These are phyloP conservation scores for Aspidoscelis tigris DNA, from an alignment of 2,113 vertebrate genomes.

Conservation along the genomic window DNA sequence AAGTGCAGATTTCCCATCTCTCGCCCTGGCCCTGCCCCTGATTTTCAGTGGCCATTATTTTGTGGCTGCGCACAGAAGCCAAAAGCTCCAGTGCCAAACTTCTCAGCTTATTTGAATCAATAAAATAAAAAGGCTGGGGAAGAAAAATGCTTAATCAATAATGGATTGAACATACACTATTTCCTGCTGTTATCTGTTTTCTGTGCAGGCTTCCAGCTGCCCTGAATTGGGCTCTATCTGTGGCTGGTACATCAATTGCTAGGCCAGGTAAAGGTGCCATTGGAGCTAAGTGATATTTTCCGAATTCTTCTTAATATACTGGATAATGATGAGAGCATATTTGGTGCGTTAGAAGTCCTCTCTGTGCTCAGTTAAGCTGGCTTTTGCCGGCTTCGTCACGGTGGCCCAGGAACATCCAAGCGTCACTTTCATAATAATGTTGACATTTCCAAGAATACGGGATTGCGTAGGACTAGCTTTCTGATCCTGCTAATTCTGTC, in stretches of 20 bases:
- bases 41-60: not conserved
- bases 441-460: too few species aligned
- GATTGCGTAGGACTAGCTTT: too few species aligned
- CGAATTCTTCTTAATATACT: not conserved
- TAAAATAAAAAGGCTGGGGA: conserved; percentile 17
- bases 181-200: not conserved
- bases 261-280: not conserved
- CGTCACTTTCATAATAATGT: too few species aligned
- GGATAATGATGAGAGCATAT: not conserved
- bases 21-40: not conserved
- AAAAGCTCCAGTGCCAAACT: not conserved
- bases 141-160: conserved; percentile 8
- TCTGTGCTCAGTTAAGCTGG: not conserved
- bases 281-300: too few species aligned
- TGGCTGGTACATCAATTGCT: not conserved
- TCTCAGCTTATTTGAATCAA: not conserved
- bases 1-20: too few species aligned
- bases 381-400: not conserved
- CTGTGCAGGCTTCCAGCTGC: not conserved
- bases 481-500: too few species aligned
- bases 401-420: too few species aligned
- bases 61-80: not conserved
- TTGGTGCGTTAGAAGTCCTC: not conserved
- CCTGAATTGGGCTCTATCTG: not conserved
- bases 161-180: not conserved